Conservation (phyloP, 2,888 invertebrate genomes). For the Ecdyonurus torrentis region DNA sequence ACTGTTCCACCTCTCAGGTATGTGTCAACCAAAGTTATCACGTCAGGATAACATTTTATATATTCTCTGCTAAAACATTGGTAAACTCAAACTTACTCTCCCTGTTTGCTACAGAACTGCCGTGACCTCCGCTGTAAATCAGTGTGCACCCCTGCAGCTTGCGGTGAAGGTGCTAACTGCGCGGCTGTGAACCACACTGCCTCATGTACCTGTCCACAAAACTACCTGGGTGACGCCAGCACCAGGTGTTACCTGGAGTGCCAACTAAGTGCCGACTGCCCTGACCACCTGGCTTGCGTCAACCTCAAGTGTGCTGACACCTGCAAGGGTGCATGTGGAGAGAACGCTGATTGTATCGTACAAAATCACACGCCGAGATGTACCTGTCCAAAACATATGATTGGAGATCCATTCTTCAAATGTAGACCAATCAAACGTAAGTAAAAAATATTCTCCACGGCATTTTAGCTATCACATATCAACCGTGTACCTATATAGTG, state of each 20-base stretch:
- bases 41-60: too few relatives aligned
- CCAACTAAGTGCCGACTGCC: neutral
- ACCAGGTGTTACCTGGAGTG: neutral
- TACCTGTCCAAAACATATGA: neutral
- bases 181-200: constrained; percentile 55
- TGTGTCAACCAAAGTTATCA: constrained; percentile 63
- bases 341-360: neutral
- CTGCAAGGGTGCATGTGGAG: neutral
- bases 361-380: neutral
- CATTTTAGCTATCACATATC: too few relatives aligned
- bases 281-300: neutral
- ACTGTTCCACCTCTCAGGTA: constrained; percentile 52
- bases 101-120: constrained; percentile 48
- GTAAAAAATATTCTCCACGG: neutral
- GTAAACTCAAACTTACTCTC: too few relatives aligned
- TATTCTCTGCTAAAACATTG: too few relatives aligned
- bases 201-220: constrained; percentile 73
- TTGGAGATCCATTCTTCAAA: neutral
- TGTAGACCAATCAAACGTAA: neutral
- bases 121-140: constrained; percentile 65
- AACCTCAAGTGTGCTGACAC: neutral
- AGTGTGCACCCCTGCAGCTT: constrained; percentile 53
- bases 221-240: constrained; percentile 31
- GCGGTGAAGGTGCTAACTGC: constrained; percentile 66
- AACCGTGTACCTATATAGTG: neutral